Evolutionary conservation across 1,140 invertebrate species (phyloP), one percentile per base, ranked within the genome.

Genomic region (Hylaeus volcanicus): DNA sequence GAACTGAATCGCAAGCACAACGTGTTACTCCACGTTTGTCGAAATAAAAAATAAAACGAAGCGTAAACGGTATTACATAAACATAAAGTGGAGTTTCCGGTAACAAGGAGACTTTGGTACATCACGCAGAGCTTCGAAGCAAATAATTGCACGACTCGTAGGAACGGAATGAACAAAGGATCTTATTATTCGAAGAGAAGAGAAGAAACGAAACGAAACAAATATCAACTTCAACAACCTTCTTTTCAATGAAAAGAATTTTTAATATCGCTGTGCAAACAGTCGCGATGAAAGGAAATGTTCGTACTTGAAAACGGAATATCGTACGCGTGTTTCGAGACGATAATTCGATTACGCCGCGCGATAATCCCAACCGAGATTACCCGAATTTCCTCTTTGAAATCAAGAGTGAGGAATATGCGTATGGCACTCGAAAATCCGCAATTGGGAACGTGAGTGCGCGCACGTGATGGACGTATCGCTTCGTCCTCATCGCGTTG

Each of bases 101-200:
- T n/a, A 74, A 74, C 61, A 60, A 65, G 15, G 45, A 74, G 37
- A 74, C 73, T 60, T 11, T 51, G 72, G 14, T 51, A 14, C 37
- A n/a, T 60, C 43, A 12, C 41, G 14, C 58, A 1, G 39, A 53
- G 61, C 63, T 15, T 4, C 60, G 39, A 6, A 9, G 45, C 37
- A 55, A 74, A 74, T 74, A 74, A 74, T 74, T 74, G 61, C 45
- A 12, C 61, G 73, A 74, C 43, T 74, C 65, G 65, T 74, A 53
- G 61, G 15, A 65, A 45, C 26, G 39, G 73, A 65, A 65, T 43
- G 45, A 53, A 53, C 26, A 41, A 37, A 15, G 48, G 60, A 65
- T 3, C 48, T 26, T 15, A 63, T 61, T 74, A 55, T 39, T 51
- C 51, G 6, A 51, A 11, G 51, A 51, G 8, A 48, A 48, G 8